A percentile compares a stretch with the other conserved stretches of the same genome.
Evolutionary conservation across 2,888 invertebrate genomes (phyloP).

Genomic region (Dryobota labecula): DNA sequence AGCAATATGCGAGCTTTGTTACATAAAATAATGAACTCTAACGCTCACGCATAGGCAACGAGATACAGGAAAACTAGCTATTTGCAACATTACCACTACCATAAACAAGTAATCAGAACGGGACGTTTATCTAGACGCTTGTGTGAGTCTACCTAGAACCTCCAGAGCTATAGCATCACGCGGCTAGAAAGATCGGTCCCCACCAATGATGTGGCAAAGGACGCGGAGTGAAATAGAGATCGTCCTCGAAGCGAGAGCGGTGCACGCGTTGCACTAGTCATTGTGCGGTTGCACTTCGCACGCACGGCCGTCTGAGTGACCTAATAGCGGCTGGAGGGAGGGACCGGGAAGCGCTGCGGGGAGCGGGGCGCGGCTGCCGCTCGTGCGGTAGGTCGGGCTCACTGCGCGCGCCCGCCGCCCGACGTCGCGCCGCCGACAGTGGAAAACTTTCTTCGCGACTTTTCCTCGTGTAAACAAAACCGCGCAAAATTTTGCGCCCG

Average conservation of each 20-base stretch:
- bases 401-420: slow-evolving; percentile 86
- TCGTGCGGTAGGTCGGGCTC: slow-evolving; percentile 90
- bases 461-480: slow-evolving; percentile 88
- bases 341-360: slow-evolving; percentile 88
- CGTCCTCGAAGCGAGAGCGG: slow-evolving; percentile 91
- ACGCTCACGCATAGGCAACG: slow-evolving; percentile 37
- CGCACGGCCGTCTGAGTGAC: slow-evolving; percentile 89
- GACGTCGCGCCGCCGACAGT: slow-evolving; percentile 82
- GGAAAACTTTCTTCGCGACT: slow-evolving; percentile 90
- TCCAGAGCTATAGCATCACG: slow-evolving; percentile 84
- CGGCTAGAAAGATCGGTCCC: slow-evolving; percentile 90
- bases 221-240: slow-evolving; percentile 90
- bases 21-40: slow-evolving; percentile 55
- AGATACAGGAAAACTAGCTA: slow-evolving; percentile 61
- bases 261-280: slow-evolving; percentile 90
- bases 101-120: slow-evolving; percentile 78
- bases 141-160: slow-evolving; percentile 83
- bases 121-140: slow-evolving; percentile 78
- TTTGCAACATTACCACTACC: slow-evolving; percentile 60
- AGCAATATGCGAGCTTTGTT: slow-evolving; percentile 18
- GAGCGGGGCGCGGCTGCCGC: slow-evolving; percentile 80
- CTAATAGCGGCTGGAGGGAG: slow-evolving; percentile 90
- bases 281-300: slow-evolving; percentile 89
- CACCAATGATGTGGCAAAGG: slow-evolving; percentile 89
- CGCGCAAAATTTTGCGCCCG: slow-evolving; percentile 80